A percentile compares a stretch with the other conserved stretches of the same genome.
Conservation (phyloP, 53 echinoderm and acorn worm genomes). For the Hippasteria phrygiana region DNA sequence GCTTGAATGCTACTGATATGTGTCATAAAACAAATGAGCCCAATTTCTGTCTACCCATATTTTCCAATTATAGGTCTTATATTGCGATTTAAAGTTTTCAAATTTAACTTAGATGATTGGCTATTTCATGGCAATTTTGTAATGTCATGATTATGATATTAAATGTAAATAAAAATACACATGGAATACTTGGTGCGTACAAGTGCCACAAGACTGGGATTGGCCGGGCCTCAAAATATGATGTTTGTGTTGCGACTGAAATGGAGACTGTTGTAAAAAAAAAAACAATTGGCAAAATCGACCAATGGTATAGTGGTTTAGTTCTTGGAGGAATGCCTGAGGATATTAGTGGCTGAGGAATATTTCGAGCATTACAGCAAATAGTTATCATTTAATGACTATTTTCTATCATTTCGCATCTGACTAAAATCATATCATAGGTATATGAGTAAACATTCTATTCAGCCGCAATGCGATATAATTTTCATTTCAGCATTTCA, state of each 20-base stretch:
- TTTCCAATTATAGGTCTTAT: not conserved
- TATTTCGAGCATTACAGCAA: not conserved
- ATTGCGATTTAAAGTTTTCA: not conserved
- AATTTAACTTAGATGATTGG: not conserved
- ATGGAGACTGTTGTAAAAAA: not conserved
- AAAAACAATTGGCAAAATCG: not conserved
- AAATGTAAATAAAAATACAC: slow-evolving; percentile 53
- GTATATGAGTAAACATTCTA: no score
- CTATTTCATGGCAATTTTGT: not conserved
- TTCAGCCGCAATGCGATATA: no score
- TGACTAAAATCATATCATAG: not conserved
- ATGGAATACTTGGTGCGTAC: slow-evolving; percentile 56
- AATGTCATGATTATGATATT: slow-evolving; percentile 34
- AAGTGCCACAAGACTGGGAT: slow-evolving; percentile 60
- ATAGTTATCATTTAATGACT: not conserved
- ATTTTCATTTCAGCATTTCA: no score
- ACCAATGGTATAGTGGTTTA: not conserved
- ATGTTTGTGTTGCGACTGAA: not conserved
- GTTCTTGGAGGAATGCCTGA: not conserved
- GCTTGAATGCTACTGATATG: no score
- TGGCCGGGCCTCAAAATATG: no score
- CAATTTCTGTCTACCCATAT: no score
- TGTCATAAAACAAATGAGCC: no score
- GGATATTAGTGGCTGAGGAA: not conserved
- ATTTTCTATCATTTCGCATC: not conserved